A percentile compares a stretch with the other conserved stretches of the same genome.
phyloP scores from a whole-genome alignment of 2,888 invertebrate species.

The Argyra leucocephala region DNA sequence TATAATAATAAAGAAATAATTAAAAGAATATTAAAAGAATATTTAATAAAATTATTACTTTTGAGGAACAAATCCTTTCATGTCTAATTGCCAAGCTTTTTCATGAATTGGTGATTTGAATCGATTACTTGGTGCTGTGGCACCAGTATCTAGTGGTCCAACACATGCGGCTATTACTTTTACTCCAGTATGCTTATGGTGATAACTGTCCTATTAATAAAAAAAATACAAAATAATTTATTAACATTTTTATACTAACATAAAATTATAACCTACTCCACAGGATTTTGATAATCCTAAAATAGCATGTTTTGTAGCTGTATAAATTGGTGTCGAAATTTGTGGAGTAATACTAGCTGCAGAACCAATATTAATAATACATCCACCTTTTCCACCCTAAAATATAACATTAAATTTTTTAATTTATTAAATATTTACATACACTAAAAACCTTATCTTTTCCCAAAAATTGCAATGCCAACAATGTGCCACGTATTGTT shows the following conservation, averaged over 20 bases:
- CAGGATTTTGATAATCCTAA: slow-evolving; percentile 64
- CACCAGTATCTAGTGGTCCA: slow-evolving; percentile 57
- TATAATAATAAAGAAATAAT: not conserved
- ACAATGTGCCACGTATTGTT: slow-evolving; percentile 61
- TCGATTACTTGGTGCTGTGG: slow-evolving; percentile 59
- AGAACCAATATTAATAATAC: slow-evolving; percentile 66
- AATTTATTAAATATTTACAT: not conserved
- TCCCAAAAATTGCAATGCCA: slow-evolving; percentile 66
- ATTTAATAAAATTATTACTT: slow-evolving; percentile 45
- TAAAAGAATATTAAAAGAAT: slow-evolving; percentile 10
- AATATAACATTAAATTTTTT: too few species aligned
- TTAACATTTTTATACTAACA: not conserved
- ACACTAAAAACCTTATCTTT: slow-evolving; percentile 43
- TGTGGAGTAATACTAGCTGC: slow-evolving; percentile 59
- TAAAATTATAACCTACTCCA: slow-evolving; percentile 47
- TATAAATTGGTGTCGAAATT: slow-evolving; percentile 65
- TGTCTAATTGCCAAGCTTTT: slow-evolving; percentile 62
- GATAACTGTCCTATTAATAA: slow-evolving; percentile 55
- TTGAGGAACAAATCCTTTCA: slow-evolving; percentile 53
- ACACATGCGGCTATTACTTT: slow-evolving; percentile 63
- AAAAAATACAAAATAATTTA: slow-evolving; percentile 1
- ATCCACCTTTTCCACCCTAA: slow-evolving; percentile 60
- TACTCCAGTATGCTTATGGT: slow-evolving; percentile 61
- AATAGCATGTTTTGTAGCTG: slow-evolving; percentile 67
- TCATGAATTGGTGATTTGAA: slow-evolving; percentile 63